Evolutionary conservation across 2,888 invertebrate genomes (phyloP).

Genomic region (Seladonia tumulorum): DNA sequence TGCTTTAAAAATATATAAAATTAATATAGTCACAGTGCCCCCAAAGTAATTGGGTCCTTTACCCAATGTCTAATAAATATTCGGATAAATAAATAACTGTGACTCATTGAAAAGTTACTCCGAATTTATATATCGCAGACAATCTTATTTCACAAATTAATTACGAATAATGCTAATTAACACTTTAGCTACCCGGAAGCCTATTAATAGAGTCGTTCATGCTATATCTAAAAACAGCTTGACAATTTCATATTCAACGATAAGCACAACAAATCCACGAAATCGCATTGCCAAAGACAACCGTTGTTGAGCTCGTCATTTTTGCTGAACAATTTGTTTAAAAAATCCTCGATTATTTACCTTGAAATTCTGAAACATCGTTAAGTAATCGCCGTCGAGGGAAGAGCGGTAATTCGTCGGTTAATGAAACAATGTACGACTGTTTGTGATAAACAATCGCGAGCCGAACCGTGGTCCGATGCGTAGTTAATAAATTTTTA

Average conservation of each 20-base stretch:
- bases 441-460: background rate
- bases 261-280: background rate
- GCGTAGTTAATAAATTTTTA: conserved; percentile 9
- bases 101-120: background rate
- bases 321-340: background rate
- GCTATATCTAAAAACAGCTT: background rate
- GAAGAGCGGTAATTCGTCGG: background rate
- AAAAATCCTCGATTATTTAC: background rate
- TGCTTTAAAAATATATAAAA: too few relatives aligned
- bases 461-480: background rate
- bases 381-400: background rate
- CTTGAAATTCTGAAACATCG: background rate
- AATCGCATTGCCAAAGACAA: background rate
- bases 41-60: too few relatives aligned
- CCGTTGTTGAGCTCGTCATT: background rate
- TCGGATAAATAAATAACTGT: background rate
- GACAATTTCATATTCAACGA: background rate
- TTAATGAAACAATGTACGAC: background rate
- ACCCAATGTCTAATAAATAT: background rate
- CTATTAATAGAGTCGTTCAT: background rate
- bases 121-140: background rate
- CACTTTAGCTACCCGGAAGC: background rate
- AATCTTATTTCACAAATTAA: background rate
- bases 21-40: too few relatives aligned
- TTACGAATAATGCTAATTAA: background rate